phyloP scores from a whole-genome alignment of 2,888 invertebrate species.

The Formica aserva region DNA sequence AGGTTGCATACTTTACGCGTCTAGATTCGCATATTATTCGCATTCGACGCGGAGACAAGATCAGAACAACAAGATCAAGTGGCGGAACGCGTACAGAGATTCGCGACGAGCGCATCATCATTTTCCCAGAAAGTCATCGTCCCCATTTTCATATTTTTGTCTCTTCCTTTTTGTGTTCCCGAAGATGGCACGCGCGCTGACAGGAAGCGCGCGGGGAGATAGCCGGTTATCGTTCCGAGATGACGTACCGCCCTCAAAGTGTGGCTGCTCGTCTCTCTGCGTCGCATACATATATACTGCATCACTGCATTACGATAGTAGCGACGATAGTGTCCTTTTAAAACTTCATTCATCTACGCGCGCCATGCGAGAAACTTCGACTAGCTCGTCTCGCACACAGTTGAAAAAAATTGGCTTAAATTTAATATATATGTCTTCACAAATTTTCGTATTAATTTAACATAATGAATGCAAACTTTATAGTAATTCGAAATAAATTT shows the following conservation, averaged over 20 bases:
- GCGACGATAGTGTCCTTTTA: constrained; percentile 39
- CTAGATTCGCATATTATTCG: background rate
- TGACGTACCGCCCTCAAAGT: constrained; percentile 57
- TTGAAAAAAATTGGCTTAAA: too few species aligned
- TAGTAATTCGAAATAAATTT: too few species aligned
- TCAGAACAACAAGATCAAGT: background rate
- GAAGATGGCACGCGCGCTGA: constrained; percentile 65
- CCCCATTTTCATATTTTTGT: constrained; percentile 71
- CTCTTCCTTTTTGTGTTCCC: constrained; percentile 65
- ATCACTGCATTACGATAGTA: constrained; percentile 41
- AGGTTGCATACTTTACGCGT: background rate
- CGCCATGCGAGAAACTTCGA: background rate
- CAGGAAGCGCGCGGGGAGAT: constrained; percentile 76
- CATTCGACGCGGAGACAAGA: background rate
- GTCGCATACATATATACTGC: background rate
- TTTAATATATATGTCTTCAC: too few species aligned
- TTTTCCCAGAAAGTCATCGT: constrained; percentile 71
- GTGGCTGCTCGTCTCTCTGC: constrained; percentile 42
- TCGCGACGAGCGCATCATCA: constrained; percentile 65
- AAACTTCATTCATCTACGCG: constrained; percentile 45
- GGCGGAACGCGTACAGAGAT: constrained; percentile 41
- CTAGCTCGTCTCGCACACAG: background rate
- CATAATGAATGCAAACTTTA: too few species aligned
- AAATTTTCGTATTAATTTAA: too few species aligned
- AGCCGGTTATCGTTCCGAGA: constrained; percentile 73